phyloP scores from a whole-genome alignment of 2,113 vertebrate genomes.

The Dermatemys mawii region DNA sequence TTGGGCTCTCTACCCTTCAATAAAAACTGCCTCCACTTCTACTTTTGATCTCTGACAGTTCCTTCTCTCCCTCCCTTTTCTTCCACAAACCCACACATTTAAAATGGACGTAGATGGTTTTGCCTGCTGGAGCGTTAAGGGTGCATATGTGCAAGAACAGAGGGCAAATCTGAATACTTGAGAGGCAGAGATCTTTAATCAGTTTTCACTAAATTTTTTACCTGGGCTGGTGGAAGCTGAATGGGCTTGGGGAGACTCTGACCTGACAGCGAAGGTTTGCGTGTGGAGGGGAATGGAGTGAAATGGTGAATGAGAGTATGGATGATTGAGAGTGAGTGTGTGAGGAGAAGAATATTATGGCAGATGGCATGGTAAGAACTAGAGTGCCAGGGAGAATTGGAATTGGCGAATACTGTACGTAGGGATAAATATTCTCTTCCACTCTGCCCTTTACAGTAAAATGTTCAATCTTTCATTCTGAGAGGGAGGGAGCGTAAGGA shows the following conservation, averaged over 20 bases:
- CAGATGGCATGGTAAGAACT: conserved; percentile 1
- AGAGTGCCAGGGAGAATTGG: conserved; percentile 17
- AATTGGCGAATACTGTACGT: conserved; percentile 44
- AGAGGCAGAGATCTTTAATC: neutral
- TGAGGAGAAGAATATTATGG: neutral
- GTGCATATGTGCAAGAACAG: neutral
- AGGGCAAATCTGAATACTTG: neutral
- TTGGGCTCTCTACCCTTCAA: neutral
- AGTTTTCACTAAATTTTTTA: conserved; percentile 51
- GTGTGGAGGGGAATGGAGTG: neutral
- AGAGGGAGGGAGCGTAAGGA: too few relatives aligned
- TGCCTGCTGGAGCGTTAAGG: neutral
- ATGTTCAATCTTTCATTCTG: neutral
- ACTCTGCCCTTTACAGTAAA: neutral
- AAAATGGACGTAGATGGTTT: neutral
- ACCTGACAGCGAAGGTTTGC: neutral
- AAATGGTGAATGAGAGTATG: neutral
- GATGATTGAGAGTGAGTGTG: neutral
- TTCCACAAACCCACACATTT: neutral
- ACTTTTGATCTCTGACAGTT: neutral
- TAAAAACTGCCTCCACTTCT: conserved; percentile 20
- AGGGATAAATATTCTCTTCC: neutral
- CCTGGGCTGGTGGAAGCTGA: neutral
- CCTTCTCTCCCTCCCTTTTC: neutral
- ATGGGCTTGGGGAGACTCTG: neutral